A percentile compares a stretch with the other conserved stretches of the same genome.
Conservation (phyloP, 2,797 vertebrate genomes). For the Hydrophis major region DNA sequence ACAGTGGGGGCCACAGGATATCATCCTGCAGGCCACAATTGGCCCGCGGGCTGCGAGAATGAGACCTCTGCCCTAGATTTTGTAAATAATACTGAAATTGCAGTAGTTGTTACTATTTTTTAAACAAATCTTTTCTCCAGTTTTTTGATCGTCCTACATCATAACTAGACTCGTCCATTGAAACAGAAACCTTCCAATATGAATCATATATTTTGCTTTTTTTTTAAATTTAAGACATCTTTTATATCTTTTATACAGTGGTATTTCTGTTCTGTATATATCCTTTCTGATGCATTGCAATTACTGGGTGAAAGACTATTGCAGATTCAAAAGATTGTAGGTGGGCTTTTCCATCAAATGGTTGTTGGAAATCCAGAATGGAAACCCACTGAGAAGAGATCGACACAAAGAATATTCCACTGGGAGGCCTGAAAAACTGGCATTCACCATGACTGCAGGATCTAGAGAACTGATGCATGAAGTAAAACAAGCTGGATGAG, state of each 20-base stretch:
- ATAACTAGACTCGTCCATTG: not conserved
- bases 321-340: not conserved
- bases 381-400: not conserved
- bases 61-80: not conserved
- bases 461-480: not conserved
- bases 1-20: too few species aligned
- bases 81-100: slow-evolving; percentile 5
- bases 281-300: not conserved
- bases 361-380: not conserved
- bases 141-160: not conserved
- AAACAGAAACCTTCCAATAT: not conserved
- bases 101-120: not conserved
- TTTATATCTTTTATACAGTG: too few species aligned
- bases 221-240: too few species aligned
- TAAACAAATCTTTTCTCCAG: not conserved
- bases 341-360: not conserved
- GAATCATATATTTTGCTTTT: not conserved
- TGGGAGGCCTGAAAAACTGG: not conserved
- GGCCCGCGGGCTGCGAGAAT: too few species aligned
- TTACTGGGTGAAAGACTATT: not conserved
- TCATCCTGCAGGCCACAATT: too few species aligned
- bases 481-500: not conserved
- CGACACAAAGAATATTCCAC: not conserved
- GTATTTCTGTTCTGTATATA: not conserved
- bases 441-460: not conserved